Base-by-base conservation (phyloP, 2,113 vertebrate genomes). In the Paramisgurnus dabryanus region DNA sequence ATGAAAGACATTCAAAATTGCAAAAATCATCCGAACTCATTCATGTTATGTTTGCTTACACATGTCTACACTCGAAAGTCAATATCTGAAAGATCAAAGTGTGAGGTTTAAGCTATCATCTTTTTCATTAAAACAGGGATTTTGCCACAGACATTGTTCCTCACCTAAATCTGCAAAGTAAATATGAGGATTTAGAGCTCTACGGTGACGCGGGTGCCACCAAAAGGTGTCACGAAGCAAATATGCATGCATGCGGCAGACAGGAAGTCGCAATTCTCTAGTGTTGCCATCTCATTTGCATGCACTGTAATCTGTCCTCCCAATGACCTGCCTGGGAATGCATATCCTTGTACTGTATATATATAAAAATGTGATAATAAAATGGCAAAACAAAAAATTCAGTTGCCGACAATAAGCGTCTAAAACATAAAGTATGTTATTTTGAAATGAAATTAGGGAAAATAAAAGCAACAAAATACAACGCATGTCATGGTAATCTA, bases 121-220 rank as follows among this genome's bases (percentile, higher is more conserved):
- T 80, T 83, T 83, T 84, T 84, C 75, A 83, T 87, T 85, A 80
- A 79, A 81, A 80, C 71, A 60, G 58, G 81, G 81, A 85, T 83
- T 80, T 76, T 79, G 71, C 78, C 77, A 68, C 66, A 83, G 79
- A 82, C 73, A 82, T 75, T 83, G 72, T 80, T 77, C 78, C 76
- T 78, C 86, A 53, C 61, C 76, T 79, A 78, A 85, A 85, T 82
- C 78, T 85, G 82, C 78, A 83, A 86, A 86, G 83, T 83, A 80
- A 84, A 83, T 63, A 84, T 6, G 41, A 13, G 78, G 80, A 80
- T 83, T 85, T 80, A 50, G 83, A 66, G 61, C 67, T 65, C 61
- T 81, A 61, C 67, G 81, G 83, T 75, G 79, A 78, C 70, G 76
- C 72, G 60, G 67, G 57, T 76, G 78, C 63, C 75, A 76, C 74